A percentile compares a stretch with the other conserved stretches of the same genome.
These are phyloP conservation scores for Penelope pileata DNA, from an alignment of 2,113 vertebrate genomes.

Conservation along the genomic window DNA sequence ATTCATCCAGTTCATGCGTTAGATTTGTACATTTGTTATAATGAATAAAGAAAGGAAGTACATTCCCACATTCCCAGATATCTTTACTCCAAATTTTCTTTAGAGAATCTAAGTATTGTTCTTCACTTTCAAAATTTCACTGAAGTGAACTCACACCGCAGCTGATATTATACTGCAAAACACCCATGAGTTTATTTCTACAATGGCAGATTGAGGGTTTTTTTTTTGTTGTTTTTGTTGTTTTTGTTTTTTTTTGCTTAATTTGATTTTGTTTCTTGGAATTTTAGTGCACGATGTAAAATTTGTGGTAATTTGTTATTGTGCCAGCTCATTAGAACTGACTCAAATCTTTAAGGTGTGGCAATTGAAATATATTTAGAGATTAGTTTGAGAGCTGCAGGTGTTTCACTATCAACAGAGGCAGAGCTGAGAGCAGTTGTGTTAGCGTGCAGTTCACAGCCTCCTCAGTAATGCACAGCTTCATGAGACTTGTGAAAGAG, in stretches of 20 bases:
- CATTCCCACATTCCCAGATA: not conserved
- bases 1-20: not conserved
- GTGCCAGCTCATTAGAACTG: not conserved
- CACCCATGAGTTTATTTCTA: not conserved
- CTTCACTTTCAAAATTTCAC: not conserved
- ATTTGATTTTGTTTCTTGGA: not conserved
- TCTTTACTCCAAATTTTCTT: not conserved
- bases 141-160: not conserved
- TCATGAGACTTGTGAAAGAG: not conserved
- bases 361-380: conserved; percentile 26
- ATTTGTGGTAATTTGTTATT: not conserved
- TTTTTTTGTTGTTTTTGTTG: no score
- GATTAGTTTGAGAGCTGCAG: conserved; percentile 9
- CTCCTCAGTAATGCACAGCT: not conserved
- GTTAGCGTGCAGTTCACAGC: not conserved
- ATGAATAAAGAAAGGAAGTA: not conserved
- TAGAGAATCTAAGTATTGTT: not conserved
- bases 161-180: fast-evolving
- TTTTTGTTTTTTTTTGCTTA: not conserved
- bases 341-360: not conserved
- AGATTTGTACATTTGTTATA: not conserved
- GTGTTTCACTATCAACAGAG: conserved; percentile 1
- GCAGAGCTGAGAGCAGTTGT: not conserved
- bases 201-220: not conserved
- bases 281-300: not conserved